These are phyloP conservation scores for Pimephales promelas DNA, from an alignment of 2,113 vertebrate genomes.

Conservation along the genomic window DNA sequence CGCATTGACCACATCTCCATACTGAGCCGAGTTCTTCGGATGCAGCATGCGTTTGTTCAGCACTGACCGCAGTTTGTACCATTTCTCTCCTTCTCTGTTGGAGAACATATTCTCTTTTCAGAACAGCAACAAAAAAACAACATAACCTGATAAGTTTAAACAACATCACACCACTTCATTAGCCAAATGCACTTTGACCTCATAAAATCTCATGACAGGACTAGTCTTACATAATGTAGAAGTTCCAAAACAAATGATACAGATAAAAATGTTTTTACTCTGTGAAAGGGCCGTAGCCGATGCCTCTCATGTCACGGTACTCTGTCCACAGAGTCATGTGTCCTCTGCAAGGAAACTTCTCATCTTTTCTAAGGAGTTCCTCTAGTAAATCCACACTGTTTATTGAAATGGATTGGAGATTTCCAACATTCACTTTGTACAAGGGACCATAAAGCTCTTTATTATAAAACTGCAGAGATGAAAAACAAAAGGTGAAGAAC, in stretches of 20 bases:
- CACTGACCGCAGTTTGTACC: slow-evolving; percentile 71
- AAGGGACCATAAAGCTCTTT: slow-evolving; percentile 84
- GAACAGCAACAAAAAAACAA: neutral
- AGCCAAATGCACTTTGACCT: neutral
- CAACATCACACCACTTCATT: neutral
- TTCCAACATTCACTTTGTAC: slow-evolving; percentile 70
- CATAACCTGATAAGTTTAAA: neutral
- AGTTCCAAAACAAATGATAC: neutral
- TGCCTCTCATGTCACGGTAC: slow-evolving; percentile 78
- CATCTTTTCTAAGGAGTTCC: slow-evolving; percentile 87
- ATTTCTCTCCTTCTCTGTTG: slow-evolving; percentile 72
- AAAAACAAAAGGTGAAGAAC: neutral
- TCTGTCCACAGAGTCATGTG: slow-evolving; percentile 88
- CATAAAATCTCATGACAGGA: neutral
- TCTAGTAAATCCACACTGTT: slow-evolving; percentile 83
- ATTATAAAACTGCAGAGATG: slow-evolving; percentile 67
- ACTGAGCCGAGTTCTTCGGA: slow-evolving; percentile 70
- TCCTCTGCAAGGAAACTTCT: slow-evolving; percentile 82
- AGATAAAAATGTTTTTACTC: slow-evolving; percentile 77
- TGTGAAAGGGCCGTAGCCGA: slow-evolving; percentile 88
- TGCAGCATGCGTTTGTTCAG: slow-evolving; percentile 79
- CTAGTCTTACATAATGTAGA: neutral
- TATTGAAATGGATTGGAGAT: slow-evolving; percentile 69
- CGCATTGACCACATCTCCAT: slow-evolving; percentile 62
- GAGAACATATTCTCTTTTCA: slow-evolving; percentile 18